These are phyloP conservation scores for Leucozona laternaria DNA, from an alignment of 2,888 invertebrate species.

Conservation along the genomic window DNA sequence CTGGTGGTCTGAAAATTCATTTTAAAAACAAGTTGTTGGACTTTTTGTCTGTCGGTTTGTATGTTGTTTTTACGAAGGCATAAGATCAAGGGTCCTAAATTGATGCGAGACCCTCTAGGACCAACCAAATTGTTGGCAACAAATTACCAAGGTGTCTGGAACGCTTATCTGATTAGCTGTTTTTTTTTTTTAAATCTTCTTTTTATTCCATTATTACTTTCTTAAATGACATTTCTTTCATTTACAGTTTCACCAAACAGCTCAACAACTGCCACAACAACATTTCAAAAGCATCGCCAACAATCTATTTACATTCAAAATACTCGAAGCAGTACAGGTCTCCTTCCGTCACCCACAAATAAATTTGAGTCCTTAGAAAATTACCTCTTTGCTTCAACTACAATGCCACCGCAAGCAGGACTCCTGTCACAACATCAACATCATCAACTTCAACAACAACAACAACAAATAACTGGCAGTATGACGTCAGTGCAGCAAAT, in stretches of 20 bases:
- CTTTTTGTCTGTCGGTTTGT: too few relatives aligned
- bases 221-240: neutral
- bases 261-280: conserved; percentile 77
- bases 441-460: neutral
- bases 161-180: too few relatives aligned
- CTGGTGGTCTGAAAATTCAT: too few relatives aligned
- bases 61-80: too few relatives aligned
- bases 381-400: conserved; percentile 57
- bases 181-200: too few relatives aligned
- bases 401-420: conserved; percentile 60
- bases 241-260: conserved; percentile 78
- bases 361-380: conserved; percentile 69
- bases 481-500: conserved; percentile 50
- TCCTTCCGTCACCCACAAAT: conserved; percentile 62
- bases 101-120: too few relatives aligned
- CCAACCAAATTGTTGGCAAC: too few relatives aligned
- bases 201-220: too few relatives aligned
- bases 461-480: conserved; percentile 27
- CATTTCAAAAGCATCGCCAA: conserved; percentile 75
- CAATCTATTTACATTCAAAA: conserved; percentile 63
- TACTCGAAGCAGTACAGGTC: conserved; percentile 55
- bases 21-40: too few relatives aligned
- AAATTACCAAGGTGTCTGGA: too few relatives aligned
- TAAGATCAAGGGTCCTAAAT: too few relatives aligned
- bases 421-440: conserved; percentile 37